Base-by-base conservation (phyloP, 2,888 invertebrate species). In the Cyclophora punctaria region DNA sequence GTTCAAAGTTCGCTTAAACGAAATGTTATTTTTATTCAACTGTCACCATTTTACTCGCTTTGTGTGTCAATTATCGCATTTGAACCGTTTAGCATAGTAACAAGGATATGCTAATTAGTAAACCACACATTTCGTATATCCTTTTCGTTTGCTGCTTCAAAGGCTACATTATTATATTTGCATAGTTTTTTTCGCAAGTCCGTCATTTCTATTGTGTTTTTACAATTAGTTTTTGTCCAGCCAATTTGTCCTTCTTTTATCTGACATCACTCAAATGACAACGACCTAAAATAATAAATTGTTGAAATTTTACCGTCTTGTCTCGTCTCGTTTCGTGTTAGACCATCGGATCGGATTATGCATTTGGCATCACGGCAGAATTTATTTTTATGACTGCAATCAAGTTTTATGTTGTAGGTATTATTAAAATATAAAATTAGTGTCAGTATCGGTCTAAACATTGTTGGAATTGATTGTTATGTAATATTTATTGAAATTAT, bases 191-290 rank as follows among this genome's bases (percentile, higher is more conserved):
- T 75, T 71, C 64, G 63, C 44, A 55, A 55, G 20, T 44, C 7
- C 33, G 34, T 44, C 44, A 20, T 34, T 20, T 20, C 20, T 33
- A 44, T 44, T 33, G 44, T 5, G 34, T 6, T 34, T 53, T 55
- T 41, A 40, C 56, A 59, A 62, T 58, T 63, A 63, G 71, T 72
- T 72, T 69, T 66, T 69, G 77, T 67, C 67, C 71, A 71, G 75
- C 73, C 20, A 78, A 75, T 77, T 74, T 73, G 75, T 73, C 71
- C 65, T 76, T 72, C 72, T 63, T 66, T 58, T 62, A 69, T 63
- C 81, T 83, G 83, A 82, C 82, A 80, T 85, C 85, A 82, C 73
- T 78, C 79, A 67, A 67, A 78, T 64, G 84, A 83, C 85, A 85
- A 79, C 67, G 84, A 81, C 77, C 81, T 68, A 76, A 80, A 76